Evolutionary conservation across 92 coral and sea anemone genomes (phyloP), one percentile per base, ranked within the genome.

Genomic region (Palythoa caribaeorum): DNA sequence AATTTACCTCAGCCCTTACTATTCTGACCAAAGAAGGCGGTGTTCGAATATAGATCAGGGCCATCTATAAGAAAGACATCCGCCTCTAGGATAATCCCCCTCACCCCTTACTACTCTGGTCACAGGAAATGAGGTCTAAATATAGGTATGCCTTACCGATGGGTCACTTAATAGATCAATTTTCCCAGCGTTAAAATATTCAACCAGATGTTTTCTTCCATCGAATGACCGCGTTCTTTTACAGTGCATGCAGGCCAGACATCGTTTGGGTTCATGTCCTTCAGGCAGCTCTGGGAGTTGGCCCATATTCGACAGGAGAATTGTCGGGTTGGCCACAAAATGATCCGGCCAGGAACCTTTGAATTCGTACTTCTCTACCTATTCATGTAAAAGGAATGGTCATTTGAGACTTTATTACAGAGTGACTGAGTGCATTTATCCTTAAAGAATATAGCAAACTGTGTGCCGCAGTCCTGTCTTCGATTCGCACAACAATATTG

Each of bases 291-390:
- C 83, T n/a, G 89, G 60, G 9, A 37, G 62, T 54, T 88, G 89
- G 65, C 77, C 92, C 13, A 86, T 65, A 19, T 40, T 51, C 14
- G 71, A 83, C 1, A 84, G 83, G 47, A 87, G 89, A 11, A 84
- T 75, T 66, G 92, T 86, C n/a, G 99, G 96, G 55, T 90, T 87
- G 10, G 96, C 84, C 36, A 88, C 92, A 80, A 97, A 97, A 88
- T 97, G 93, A 28, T 91, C 99, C 3, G 99, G 94, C 99, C 99
- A 97, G 1, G 99, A 97, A 35, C 99, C 99, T 88, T 94, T 93
- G 90, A 91, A 97, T 74, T 89, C 88, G 76, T 89, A 92, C 3
- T 89, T 78, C 38, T 94, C 96, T 5, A 95, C 96, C 99, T 96
- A 86, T 63, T 14, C 35, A 59, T 2, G 68, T 59, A 60, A 75